Conservation (phyloP, 2,797 vertebrate species). For the Syngnathus acus region DNA sequence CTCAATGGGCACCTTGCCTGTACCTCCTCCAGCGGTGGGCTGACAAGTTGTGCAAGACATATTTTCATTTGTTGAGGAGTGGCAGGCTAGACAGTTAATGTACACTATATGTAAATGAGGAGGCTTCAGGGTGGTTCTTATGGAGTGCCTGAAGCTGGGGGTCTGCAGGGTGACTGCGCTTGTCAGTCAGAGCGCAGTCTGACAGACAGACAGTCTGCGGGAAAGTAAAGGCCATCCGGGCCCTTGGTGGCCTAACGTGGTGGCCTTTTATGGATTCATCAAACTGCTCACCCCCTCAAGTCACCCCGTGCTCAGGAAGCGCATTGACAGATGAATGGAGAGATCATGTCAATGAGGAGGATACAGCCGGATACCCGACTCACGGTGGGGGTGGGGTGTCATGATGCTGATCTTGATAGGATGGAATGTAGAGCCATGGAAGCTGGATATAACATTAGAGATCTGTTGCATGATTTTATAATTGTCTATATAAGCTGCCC, state of each 20-base stretch:
- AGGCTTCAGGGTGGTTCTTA: constrained; percentile 4
- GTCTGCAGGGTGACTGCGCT: constrained; percentile 31
- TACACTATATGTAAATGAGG: constrained; percentile 14
- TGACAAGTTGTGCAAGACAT: constrained; percentile 24
- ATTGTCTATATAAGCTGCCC: neutral
- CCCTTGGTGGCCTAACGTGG: constrained; percentile 49
- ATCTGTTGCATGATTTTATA: neutral
- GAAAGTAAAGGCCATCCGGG: constrained; percentile 60
- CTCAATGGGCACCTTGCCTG: constrained; percentile 37
- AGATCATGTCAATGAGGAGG: constrained; percentile 59
- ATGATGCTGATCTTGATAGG: constrained; percentile 13
- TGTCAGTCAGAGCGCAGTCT: constrained; percentile 53
- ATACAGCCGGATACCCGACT: constrained; percentile 18
- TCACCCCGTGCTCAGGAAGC: constrained; percentile 54
- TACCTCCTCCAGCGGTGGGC: constrained; percentile 20
- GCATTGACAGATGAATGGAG: constrained; percentile 62
- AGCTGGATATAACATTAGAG: neutral
- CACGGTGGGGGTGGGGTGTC: constrained; percentile 12
- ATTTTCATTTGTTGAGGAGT: constrained; percentile 32
- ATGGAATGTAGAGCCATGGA: neutral
- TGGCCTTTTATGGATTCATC: constrained; percentile 68
- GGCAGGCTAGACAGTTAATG: constrained; percentile 23
- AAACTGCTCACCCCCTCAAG: constrained; percentile 53
- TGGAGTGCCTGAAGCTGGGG: constrained; percentile 19
- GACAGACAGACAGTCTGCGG: constrained; percentile 62